Evolutionary conservation across 2,797 vertebrate genomes (phyloP), one percentile per base, ranked within the genome.

Genomic region (Poecilia picta): DNA sequence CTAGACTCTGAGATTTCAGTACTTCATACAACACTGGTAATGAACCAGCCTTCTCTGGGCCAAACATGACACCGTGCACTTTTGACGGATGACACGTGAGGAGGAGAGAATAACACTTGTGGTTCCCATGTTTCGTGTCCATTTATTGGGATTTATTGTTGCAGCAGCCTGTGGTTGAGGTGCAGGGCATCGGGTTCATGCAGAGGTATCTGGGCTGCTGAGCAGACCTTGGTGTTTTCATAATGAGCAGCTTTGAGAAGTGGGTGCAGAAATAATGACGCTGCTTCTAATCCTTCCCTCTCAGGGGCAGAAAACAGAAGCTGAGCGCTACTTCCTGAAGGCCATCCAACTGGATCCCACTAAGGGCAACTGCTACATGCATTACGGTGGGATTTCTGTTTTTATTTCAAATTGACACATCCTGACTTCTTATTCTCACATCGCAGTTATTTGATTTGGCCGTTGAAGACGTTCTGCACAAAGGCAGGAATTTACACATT

Each of bases 291-390:
- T 90, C 62, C 46, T 43, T 92, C 90, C 90, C 76, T 93, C 92
- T 82, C 94, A 99, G 98, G 97, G 98, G 83, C 97, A 97, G 92
- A 99, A 99, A 93, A 94, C 90, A 81, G 98, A 99, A 93, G 98
- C 98, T 57, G 98, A 99, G 93, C 97, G 95, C 89, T 98, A 97
- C 95, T 99, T 99, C 87, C 84, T 98, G 90, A 99, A 98, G 93
- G 98, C 98, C 88, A 98, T 99, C 95, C 97, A 98, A 78, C 96
- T 99, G 76, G 98, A 99, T 94, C 97, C 98, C 76, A 94, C 96
- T 88, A 99, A 99, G 95, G 98, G 98, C 93, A 99, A 98, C 94
- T 99, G 98, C 94, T 99, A 99, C 93, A 99, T 99, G 98, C 98
- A 99, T 96, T 99, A 99, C 82, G 98, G 98, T 99, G 94, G 84